These are phyloP conservation scores for Tokudaia tokunoshimensis DNA, from an alignment of 2,797 vertebrate genomes.

Conservation along the genomic window DNA sequence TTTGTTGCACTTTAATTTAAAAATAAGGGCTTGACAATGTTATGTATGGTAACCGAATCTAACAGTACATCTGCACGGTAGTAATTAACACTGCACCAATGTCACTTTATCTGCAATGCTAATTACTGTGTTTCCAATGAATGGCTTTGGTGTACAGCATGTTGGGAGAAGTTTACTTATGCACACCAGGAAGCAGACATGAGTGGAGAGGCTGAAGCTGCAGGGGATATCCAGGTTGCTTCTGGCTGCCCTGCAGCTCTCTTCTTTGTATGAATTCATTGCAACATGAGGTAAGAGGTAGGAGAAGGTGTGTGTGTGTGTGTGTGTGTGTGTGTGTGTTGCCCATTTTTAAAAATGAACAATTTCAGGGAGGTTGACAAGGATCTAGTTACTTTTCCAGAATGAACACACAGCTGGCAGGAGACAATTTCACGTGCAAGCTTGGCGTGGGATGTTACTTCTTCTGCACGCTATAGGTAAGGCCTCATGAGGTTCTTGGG, in stretches of 20 bases:
- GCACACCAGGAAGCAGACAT: constrained; percentile 74
- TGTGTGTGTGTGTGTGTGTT: neutral
- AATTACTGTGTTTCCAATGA: constrained; percentile 85
- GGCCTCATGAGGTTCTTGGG: neutral
- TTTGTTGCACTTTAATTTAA: constrained; percentile 89
- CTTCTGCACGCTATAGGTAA: neutral
- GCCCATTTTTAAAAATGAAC: neutral
- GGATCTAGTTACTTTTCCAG: constrained; percentile 47
- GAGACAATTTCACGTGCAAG: constrained; percentile 61
- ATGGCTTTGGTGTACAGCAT: constrained; percentile 82
- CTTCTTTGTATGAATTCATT: constrained; percentile 65
- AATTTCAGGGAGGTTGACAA: neutral
- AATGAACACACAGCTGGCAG: neutral
- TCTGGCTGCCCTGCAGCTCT: constrained; percentile 66
- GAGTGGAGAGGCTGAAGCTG: constrained; percentile 63
- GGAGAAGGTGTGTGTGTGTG: neutral
- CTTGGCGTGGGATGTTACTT: constrained; percentile 37
- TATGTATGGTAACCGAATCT: constrained; percentile 87
- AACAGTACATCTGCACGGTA: constrained; percentile 82
- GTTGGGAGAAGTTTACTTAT: constrained; percentile 80
- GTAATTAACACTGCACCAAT: constrained; percentile 87
- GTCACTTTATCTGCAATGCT: constrained; percentile 86
- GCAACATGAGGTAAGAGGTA: constrained; percentile 67
- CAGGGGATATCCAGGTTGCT: constrained; percentile 24
- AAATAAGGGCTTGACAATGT: constrained; percentile 87